Base-by-base conservation (phyloP, 23 tunicate genomes). In the Diplosoma virens region DNA sequence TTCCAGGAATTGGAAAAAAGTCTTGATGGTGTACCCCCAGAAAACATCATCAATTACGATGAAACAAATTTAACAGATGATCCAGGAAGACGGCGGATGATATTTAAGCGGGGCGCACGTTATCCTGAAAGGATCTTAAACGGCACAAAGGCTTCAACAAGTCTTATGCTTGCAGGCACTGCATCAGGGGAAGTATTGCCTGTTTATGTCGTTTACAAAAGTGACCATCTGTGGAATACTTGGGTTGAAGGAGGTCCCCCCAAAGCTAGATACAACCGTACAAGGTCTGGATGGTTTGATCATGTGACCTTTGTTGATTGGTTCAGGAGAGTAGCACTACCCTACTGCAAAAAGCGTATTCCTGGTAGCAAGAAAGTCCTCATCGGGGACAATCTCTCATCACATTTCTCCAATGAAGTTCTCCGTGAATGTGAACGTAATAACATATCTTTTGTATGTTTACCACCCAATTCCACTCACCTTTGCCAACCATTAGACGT, bases 21-120 rank as follows among this genome's bases (percentile, higher is more conserved):
- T 22, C 6, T 67, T 26, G 74, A 22, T 2, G 52, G 52, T 18
- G 52, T 67, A 35, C 31, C 30, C 18, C 59, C 75, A 6, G 58
- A 37, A 29, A 18, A 60, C 29, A 78, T 78, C 16, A 63, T 65
- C 2, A 78, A 78, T 37, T 78, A 61, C 45, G 83, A 78, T 30
- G 83, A 78, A 28, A 78, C 74, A 61, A 78, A 78, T 53, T 29
- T 78, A 3, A 35, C 59, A 9, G 83, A 78, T 65, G 83, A 78
- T 35, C 83, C 83, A 1, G 75, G 75, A 34, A 35, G 59, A 36
- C 47, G 48, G 3, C 22, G 59, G 1, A 34, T 60, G 55, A 28
- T 61, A 17, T 34, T 78, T 28, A n/a, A 64, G 69, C 63, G 74
- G 14, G 59, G 58, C 7, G 30, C 67, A 1, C 35, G 60, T 2